phyloP scores from a whole-genome alignment of 2,888 invertebrate species.

The Prosopocoilus inquinatus region DNA sequence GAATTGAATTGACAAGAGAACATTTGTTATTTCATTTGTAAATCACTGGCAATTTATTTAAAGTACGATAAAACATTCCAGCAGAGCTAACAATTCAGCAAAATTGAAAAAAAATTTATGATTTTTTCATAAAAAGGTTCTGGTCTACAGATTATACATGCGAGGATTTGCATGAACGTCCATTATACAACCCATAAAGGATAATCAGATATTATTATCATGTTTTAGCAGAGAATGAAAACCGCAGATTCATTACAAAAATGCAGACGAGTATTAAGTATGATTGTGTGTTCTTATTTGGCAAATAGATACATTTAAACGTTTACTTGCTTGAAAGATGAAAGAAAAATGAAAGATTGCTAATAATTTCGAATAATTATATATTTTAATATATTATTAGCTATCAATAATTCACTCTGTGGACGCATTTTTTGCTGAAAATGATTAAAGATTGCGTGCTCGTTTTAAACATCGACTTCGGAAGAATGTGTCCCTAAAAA shows the following conservation, averaged over 20 bases:
- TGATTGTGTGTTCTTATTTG: background rate
- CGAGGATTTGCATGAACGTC: too few relatives aligned
- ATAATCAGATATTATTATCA: constrained; percentile 1
- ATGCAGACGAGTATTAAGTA: background rate
- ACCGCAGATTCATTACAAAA: background rate
- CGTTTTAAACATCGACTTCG: background rate
- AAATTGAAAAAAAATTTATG: too few relatives aligned
- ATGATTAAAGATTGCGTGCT: constrained; percentile 3
- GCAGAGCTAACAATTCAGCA: too few relatives aligned
- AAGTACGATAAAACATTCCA: too few relatives aligned
- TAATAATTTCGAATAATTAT: constrained; percentile 6
- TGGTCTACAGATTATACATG: too few relatives aligned
- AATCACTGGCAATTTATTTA: too few relatives aligned
- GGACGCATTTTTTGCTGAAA: background rate
- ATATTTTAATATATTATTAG: constrained; percentile 11
- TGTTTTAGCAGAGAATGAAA: background rate
- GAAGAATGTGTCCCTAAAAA: constrained; percentile 3
- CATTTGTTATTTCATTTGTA: too few relatives aligned
- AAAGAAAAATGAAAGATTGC: background rate
- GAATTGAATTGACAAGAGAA: too few relatives aligned
- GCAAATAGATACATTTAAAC: constrained; percentile 3
- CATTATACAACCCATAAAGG: background rate
- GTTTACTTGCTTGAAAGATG: background rate
- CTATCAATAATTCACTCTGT: constrained; percentile 10
- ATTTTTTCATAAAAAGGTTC: too few relatives aligned